Percentiles rank a stretch among this genome's conserved stretches.
These are phyloP conservation scores for Ariopsis seemanni DNA, from an alignment of 2,113 vertebrate genomes.

Conservation along the genomic window DNA sequence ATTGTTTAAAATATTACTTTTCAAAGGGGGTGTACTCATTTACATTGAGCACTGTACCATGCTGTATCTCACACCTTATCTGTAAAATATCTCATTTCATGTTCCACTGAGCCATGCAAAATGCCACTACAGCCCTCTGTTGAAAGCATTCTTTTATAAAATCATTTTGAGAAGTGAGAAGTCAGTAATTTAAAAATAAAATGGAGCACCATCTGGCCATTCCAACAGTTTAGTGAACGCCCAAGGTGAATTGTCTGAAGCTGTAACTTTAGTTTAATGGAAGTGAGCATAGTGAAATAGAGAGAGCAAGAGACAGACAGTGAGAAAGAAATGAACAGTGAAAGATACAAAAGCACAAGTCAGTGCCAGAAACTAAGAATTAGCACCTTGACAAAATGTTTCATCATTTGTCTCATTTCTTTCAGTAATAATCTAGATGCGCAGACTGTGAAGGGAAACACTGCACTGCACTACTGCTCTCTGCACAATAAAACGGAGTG, in stretches of 20 bases:
- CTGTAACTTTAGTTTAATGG: background rate
- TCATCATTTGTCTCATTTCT: background rate
- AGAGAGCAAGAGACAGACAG: background rate
- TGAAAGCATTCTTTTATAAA: background rate
- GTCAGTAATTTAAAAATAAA: background rate
- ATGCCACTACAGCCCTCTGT: background rate
- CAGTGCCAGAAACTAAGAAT: background rate
- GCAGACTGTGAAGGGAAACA: slow-evolving; percentile 66
- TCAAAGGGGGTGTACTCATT: too few species aligned
- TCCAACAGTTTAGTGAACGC: background rate
- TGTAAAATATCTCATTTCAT: background rate
- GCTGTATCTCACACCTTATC: background rate
- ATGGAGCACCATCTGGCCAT: background rate
- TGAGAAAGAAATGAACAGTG: background rate
- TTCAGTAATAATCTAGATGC: slow-evolving; percentile 60
- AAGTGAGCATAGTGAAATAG: background rate
- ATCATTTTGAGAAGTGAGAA: background rate
- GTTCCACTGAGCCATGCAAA: background rate
- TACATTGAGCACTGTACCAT: too few species aligned
- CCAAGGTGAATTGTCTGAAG: background rate
- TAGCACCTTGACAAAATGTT: background rate
- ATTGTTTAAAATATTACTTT: too few species aligned
- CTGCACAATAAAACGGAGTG: slow-evolving; percentile 70
- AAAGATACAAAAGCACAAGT: background rate
- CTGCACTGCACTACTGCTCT: slow-evolving; percentile 71